Evolutionary conservation across 2,888 invertebrate species (phyloP), one percentile per base, ranked within the genome.

Genomic region (Drosophila greeni): DNA sequence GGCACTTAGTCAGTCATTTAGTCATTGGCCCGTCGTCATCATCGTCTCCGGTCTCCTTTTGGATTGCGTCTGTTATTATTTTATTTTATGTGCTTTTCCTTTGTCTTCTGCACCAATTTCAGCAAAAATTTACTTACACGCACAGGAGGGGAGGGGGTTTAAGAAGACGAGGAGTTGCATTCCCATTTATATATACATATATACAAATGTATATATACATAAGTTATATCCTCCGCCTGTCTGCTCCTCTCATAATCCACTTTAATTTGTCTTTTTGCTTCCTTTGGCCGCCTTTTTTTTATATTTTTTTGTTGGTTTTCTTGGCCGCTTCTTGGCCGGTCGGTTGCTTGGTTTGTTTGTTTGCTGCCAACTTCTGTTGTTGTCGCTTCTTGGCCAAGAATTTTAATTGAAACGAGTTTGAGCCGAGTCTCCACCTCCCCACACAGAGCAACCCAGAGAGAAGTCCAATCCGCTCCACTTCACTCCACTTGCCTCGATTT

Each of bases 381-480:
- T 75, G 72, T 71, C 70, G 62, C 66, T 65, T 66, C 60, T 56
- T 65, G 52, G 58, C 55, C 57, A 82, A 76, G 84, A 85, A 85
- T 84, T 85, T 84, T 83, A 84, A 84, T 84, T 84, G 86, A 83
- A 84, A 81, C 86, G 74, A 79, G 76, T 85, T 85, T 79, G 60
- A 66, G 76, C 70, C 53, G 39, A 43, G 56, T 8, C 49, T 53
- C 36, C 36, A 20, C 52, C 51, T 36, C 29, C 39, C 51, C 37
- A 42, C 37, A 42, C 48, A 31, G 3, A 42, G 18, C 37, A 37
- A 37, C 37, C 37, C 37, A 37, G 18, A 33, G 40, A 42, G 34
- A 18, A 65, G n/a, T 43, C 42, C 66, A 20, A 65, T 42, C 36
- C 62, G 62, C 42, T 64, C 39, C 60, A 62, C 64, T 49, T 64